phyloP scores from a whole-genome alignment of 1,140 invertebrate species.

The Drosophila sucinea region DNA sequence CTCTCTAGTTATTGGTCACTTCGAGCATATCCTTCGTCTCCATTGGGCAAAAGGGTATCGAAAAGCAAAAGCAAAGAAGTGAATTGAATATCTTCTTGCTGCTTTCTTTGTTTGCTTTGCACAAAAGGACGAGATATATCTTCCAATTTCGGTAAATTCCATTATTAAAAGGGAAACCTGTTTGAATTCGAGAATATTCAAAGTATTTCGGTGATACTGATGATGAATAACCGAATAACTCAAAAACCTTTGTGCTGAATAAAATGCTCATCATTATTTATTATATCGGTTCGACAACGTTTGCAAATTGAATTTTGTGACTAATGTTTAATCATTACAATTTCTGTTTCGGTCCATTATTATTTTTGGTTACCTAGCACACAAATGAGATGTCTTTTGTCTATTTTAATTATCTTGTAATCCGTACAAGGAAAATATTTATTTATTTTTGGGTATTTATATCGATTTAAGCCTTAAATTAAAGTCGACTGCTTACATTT shows the following conservation, averaged over 20 bases:
- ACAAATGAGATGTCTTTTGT: not conserved
- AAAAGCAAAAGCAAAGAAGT: not conserved
- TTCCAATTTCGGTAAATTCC: not conserved
- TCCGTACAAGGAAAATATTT: conserved; percentile 5
- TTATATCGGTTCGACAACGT: too few species aligned
- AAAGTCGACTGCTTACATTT: conserved; percentile 39
- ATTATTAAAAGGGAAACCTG: too few species aligned
- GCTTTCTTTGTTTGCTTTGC: not conserved
- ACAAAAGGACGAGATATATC: conserved; percentile 7
- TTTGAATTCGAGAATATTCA: too few species aligned
- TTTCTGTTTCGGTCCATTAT: too few species aligned
- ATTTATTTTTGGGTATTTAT: conserved; percentile 11
- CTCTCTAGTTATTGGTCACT: not conserved
- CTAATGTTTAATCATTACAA: too few species aligned
- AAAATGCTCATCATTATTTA: too few species aligned
- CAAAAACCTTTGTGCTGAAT: too few species aligned
- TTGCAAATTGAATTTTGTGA: too few species aligned
- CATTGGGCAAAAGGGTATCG: not conserved
- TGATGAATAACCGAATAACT: too few species aligned
- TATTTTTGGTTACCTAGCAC: not conserved
- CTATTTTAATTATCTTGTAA: conserved; percentile 7
- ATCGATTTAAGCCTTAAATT: conserved; percentile 33
- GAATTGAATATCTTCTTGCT: conserved; percentile 6
- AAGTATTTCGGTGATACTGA: too few species aligned
- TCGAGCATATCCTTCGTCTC: not conserved